phyloP scores from a whole-genome alignment of 2,113 vertebrate genomes.

The Nyctibius bracteatus region DNA sequence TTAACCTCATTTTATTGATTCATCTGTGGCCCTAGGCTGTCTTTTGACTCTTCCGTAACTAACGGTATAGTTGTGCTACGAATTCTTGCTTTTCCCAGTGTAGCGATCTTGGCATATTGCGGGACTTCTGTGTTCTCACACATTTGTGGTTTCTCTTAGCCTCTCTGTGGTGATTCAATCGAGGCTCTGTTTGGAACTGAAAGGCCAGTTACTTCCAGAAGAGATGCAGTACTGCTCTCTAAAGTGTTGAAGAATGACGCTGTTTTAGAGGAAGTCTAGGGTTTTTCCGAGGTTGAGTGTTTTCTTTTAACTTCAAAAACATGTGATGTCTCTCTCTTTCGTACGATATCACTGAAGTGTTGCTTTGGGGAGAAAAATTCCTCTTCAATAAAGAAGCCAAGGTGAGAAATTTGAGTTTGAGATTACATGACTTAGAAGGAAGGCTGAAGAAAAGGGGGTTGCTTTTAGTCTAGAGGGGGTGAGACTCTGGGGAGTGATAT shows the following conservation, averaged over 20 bases:
- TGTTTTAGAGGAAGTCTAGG: slow-evolving; percentile 31
- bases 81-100: background rate
- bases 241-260: slow-evolving; percentile 23
- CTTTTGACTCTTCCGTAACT: background rate
- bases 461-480: background rate
- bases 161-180: slow-evolving; percentile 17
- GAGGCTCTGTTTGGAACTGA: slow-evolving; percentile 44
- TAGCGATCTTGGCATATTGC: background rate
- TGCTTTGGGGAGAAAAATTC: background rate
- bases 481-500: background rate
- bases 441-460: background rate
- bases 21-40: background rate
- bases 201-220: slow-evolving; percentile 46
- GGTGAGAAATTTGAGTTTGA: background rate
- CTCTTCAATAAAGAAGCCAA: background rate
- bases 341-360: background rate
- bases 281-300: slow-evolving; percentile 37
- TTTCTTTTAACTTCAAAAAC: slow-evolving; percentile 20
- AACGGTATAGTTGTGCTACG: background rate
- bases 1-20: slow-evolving; percentile 6
- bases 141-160: slow-evolving; percentile 1
- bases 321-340: slow-evolving; percentile 18
- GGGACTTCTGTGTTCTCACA: background rate
- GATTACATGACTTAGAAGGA: background rate
- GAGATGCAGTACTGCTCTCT: slow-evolving; percentile 4